Conservation (phyloP, 2,113 vertebrate genomes). For the Brachionichthys hirsutus region DNA sequence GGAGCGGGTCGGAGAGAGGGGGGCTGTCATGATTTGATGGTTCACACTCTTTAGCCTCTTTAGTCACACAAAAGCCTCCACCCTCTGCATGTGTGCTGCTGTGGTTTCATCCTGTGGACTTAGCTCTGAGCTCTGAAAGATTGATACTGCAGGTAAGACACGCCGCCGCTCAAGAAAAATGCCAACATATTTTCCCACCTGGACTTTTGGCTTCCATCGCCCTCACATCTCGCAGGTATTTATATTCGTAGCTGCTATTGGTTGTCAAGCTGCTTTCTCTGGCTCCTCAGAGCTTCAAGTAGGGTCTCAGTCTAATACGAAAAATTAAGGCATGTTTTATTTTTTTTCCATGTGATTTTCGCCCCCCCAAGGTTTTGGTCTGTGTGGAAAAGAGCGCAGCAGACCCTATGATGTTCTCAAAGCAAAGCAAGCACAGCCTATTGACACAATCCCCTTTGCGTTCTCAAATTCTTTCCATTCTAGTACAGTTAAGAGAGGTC, state of each 20-base stretch:
- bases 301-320: slow-evolving; percentile 32
- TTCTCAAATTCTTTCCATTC: slow-evolving; percentile 63
- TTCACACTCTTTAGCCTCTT: background rate
- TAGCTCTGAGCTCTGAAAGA: slow-evolving; percentile 20
- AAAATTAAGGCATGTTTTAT: slow-evolving; percentile 22
- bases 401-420: slow-evolving; percentile 48
- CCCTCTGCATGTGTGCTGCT: too few species aligned
- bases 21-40: slow-evolving; percentile 8
- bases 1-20: background rate
- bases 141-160: slow-evolving; percentile 19
- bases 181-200: slow-evolving; percentile 31
- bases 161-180: slow-evolving; percentile 6
- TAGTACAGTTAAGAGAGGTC: slow-evolving; percentile 65
- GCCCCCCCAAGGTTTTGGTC: slow-evolving; percentile 20
- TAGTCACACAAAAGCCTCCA: too few species aligned
- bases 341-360: slow-evolving; percentile 19
- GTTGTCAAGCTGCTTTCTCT: slow-evolving; percentile 39
- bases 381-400: slow-evolving; percentile 36
- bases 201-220: slow-evolving; percentile 26
- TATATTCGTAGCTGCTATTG: slow-evolving; percentile 28
- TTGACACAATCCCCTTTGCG: slow-evolving; percentile 64
- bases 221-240: slow-evolving; percentile 28
- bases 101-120: background rate
- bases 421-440: slow-evolving; percentile 67
- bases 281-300: slow-evolving; percentile 19